Conservation (phyloP, 2,888 invertebrate genomes). For the Cynaeus angustus region DNA sequence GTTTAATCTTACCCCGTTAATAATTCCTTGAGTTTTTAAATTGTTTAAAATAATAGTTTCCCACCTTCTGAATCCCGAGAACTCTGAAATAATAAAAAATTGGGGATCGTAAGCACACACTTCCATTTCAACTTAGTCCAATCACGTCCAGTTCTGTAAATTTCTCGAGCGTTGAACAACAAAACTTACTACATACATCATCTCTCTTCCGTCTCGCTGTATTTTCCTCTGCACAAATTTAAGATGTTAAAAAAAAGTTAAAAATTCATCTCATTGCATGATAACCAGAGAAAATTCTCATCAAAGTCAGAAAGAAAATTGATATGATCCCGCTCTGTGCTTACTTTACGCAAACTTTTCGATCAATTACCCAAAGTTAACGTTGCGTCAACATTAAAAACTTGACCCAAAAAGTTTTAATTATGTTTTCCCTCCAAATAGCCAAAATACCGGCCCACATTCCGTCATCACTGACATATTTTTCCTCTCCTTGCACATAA, state of each 20-base stretch:
- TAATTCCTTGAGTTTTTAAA: too few relatives aligned
- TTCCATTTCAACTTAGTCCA: constrained; percentile 4
- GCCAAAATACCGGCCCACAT: constrained; percentile 7
- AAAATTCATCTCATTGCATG: constrained; percentile 12
- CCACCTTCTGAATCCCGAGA: too few relatives aligned
- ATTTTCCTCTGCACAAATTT: background rate
- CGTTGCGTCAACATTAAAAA: constrained; percentile 24
- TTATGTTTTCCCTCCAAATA: background rate
- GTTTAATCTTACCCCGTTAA: too few relatives aligned
- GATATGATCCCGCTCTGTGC: constrained; percentile 11
- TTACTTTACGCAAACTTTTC: constrained; percentile 14
- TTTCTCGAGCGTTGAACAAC: constrained; percentile 20
- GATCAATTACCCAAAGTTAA: constrained; percentile 35
- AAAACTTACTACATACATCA: constrained; percentile 30
- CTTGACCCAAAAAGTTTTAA: constrained; percentile 5
- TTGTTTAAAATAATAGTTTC: too few relatives aligned
- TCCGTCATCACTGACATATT: constrained; percentile 15
- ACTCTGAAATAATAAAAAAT: too few relatives aligned
- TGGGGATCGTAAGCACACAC: constrained; percentile 2
- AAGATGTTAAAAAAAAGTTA: background rate
- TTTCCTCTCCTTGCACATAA: constrained; percentile 5
- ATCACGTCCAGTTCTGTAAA: constrained; percentile 28
- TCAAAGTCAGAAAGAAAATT: constrained; percentile 31
- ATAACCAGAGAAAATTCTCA: constrained; percentile 25
- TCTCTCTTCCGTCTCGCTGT: background rate